Conservation (phyloP, 2,113 vertebrate species). For the Cebus imitator region DNA sequence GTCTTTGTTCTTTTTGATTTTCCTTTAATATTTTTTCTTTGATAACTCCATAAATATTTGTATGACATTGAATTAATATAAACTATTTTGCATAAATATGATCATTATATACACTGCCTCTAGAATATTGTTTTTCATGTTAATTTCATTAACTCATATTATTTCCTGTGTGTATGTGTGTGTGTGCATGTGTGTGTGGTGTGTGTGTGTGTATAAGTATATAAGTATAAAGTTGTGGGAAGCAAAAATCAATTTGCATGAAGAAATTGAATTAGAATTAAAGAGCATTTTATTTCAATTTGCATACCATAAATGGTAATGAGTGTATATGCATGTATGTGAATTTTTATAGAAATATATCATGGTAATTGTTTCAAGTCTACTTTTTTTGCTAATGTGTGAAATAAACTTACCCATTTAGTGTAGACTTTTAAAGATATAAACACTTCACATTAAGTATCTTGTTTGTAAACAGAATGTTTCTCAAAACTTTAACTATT, state of each 20-base stretch:
- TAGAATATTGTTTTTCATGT: neutral
- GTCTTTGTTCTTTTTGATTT: neutral
- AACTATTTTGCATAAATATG: neutral
- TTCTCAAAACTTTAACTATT: neutral
- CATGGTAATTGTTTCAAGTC: neutral
- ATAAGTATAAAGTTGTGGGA: neutral
- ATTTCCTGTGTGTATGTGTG: neutral
- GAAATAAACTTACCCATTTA: neutral
- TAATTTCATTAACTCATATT: neutral
- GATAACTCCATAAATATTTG: neutral
- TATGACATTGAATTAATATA: neutral
- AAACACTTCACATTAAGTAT: neutral
- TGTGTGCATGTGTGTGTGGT: neutral
- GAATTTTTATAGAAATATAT: neutral
- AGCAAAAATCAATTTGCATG: slow-evolving; percentile 53
- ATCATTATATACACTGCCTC: neutral
- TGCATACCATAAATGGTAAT: neutral
- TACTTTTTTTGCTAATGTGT: neutral
- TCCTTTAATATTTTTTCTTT: neutral
- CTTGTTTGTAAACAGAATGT: neutral
- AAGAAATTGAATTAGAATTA: slow-evolving; percentile 52
- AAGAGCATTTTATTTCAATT: slow-evolving; percentile 54
- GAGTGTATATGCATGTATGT: neutral
- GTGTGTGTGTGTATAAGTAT: neutral
- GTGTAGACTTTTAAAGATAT: neutral